Conservation (phyloP, 2,888 invertebrate genomes). For the Dasysyrphus albostriatus region DNA sequence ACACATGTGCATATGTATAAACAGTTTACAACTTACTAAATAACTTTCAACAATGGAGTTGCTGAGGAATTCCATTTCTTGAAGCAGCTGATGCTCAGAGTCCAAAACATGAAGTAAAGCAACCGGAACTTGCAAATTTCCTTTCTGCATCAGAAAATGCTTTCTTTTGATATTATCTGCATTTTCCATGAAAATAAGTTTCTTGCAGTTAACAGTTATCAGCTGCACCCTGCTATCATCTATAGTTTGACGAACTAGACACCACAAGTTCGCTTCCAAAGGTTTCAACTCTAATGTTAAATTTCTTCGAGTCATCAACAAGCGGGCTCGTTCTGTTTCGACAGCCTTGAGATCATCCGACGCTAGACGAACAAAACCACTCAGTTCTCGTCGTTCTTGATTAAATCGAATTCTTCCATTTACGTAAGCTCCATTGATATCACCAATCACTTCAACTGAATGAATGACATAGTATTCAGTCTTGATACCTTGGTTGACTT, state of each 20-base stretch:
- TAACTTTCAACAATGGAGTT: not conserved
- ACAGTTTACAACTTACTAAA: conserved; percentile 2
- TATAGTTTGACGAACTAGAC: conserved; percentile 28
- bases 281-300: not conserved
- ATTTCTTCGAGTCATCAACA: not conserved
- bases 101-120: conserved; percentile 31
- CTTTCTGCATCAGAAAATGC: conserved; percentile 31
- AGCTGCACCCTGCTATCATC: conserved; percentile 11
- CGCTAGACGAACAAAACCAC: conserved; percentile 78
- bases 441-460: conserved; percentile 79
- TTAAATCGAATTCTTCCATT: conserved; percentile 78
- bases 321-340: conserved; percentile 10
- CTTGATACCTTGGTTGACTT: conserved; percentile 78
- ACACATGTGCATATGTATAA: no score
- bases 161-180: conserved; percentile 20
- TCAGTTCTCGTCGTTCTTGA: conserved; percentile 74
- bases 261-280: conserved; percentile 24
- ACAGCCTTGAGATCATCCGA: conserved; percentile 77
- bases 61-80: conserved; percentile 26
- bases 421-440: conserved; percentile 77
- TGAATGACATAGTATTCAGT: conserved; percentile 77
- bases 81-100: conserved; percentile 15
- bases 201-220: conserved; percentile 18
- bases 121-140: conserved; percentile 7
- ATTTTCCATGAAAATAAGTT: conserved; percentile 11